phyloP scores from a whole-genome alignment of 2,888 invertebrate species.

The Colletes collaris region DNA sequence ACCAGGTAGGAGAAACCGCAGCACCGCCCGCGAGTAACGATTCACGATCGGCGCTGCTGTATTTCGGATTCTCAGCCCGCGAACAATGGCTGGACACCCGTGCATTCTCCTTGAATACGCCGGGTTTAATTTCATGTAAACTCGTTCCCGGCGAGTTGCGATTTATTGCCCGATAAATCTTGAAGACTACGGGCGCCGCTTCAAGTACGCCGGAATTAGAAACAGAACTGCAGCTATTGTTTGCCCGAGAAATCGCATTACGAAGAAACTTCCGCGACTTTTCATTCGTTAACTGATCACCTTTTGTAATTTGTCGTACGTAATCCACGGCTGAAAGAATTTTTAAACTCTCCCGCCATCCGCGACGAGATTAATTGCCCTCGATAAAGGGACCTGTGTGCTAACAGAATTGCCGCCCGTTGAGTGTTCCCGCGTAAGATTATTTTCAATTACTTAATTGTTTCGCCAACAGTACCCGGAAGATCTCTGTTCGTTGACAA shows the following conservation, averaged over 20 bases:
- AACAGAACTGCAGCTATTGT: conserved; percentile 22
- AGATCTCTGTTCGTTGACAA: too few relatives aligned
- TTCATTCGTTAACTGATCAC: conserved; percentile 14
- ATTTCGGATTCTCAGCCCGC: conserved; percentile 7
- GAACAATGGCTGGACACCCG: conserved; percentile 32
- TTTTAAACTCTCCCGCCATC: not conserved
- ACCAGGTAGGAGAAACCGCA: conserved; percentile 18
- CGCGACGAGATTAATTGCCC: not conserved
- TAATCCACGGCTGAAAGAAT: not conserved
- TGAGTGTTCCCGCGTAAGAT: too few relatives aligned
- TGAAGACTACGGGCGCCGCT: conserved; percentile 13
- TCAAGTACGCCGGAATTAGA: conserved; percentile 34
- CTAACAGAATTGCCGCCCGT: too few relatives aligned
- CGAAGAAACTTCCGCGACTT: conserved; percentile 9
- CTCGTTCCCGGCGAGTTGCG: conserved; percentile 25
- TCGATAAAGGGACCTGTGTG: too few relatives aligned
- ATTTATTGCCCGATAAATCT: conserved; percentile 40
- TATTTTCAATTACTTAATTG: too few relatives aligned
- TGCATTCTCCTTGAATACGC: conserved; percentile 30
- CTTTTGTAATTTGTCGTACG: conserved; percentile 7
- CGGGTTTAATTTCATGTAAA: conserved; percentile 39
- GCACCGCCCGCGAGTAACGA: conserved; percentile 19
- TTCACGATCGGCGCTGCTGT: conserved; percentile 17
- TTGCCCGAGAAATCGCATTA: conserved; percentile 23
- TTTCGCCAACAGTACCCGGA: too few relatives aligned